Percentiles rank a stretch among this genome's conserved stretches.
Evolutionary conservation across 2,797 vertebrate species (phyloP).

Genomic region (Rhyacichthys aspro): DNA sequence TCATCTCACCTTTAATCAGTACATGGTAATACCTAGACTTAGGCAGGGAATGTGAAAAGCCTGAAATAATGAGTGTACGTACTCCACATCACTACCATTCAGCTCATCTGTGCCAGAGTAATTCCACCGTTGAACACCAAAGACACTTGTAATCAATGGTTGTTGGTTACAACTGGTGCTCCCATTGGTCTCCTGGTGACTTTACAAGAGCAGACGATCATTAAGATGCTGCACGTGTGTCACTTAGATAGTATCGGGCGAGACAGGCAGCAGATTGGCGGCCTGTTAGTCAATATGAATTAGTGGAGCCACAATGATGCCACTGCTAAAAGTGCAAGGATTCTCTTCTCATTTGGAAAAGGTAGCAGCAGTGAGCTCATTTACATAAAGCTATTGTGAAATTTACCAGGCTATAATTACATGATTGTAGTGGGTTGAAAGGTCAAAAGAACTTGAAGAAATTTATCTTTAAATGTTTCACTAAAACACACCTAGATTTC

Average conservation of each 20-base stretch:
- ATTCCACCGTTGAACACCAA: conserved; percentile 49
- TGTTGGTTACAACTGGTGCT: conserved; percentile 46
- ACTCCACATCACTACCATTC: conserved; percentile 38
- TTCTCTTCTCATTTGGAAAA: conserved; percentile 43
- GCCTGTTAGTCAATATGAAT: conserved; percentile 62
- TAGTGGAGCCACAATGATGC: conserved; percentile 41
- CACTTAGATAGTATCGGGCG: conserved; percentile 59
- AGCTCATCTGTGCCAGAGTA: conserved; percentile 48
- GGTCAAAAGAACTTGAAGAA: neutral
- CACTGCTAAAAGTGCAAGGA: conserved; percentile 19
- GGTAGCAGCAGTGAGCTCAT: conserved; percentile 10
- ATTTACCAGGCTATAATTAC: conserved; percentile 15
- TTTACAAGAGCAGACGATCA: conserved; percentile 50
- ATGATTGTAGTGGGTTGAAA: neutral
- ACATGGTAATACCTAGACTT: conserved; percentile 68
- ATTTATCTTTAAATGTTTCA: neutral
- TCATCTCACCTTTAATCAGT: conserved; percentile 76
- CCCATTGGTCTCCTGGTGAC: conserved; percentile 30
- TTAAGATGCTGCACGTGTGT: conserved; percentile 63
- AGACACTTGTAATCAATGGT: conserved; percentile 65
- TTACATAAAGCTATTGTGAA: conserved; percentile 22
- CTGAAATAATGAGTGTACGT: conserved; percentile 63
- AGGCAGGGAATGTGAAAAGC: conserved; percentile 50
- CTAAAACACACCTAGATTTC: neutral
- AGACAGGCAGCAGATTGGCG: conserved; percentile 53